Percentiles rank a stretch among this genome's conserved stretches.
Evolutionary conservation across 2,113 vertebrate genomes (phyloP).

Genomic region (Perognathus longimembris): DNA sequence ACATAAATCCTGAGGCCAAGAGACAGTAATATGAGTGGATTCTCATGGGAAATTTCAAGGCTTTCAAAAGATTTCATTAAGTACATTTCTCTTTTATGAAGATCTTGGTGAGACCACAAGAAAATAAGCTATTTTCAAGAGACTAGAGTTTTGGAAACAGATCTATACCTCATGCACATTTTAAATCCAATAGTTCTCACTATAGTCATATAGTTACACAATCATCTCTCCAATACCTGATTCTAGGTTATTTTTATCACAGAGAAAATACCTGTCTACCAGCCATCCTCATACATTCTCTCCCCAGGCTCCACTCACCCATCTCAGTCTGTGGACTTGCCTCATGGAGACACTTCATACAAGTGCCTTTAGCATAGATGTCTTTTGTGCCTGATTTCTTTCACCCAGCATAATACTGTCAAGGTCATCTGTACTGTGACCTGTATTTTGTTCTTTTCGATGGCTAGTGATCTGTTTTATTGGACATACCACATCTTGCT

Average conservation of each 20-base stretch:
- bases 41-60: slow-evolving; percentile 8
- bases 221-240: not conserved
- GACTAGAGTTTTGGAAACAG: not conserved
- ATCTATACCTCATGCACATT: too few species aligned
- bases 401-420: too few species aligned
- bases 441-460: rapidly evolving
- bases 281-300: too few species aligned
- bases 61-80: not conserved
- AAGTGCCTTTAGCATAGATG: rapidly evolving
- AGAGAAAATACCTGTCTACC: rapidly evolving
- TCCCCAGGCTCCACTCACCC: not conserved
- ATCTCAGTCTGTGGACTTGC: not conserved
- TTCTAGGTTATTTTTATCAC: too few species aligned
- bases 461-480: not conserved
- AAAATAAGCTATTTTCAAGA: not conserved
- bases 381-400: too few species aligned
- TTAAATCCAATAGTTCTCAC: not conserved
- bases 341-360: rapidly evolving
- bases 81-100: not conserved
- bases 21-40: rapidly evolving
- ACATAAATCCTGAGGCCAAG: not conserved
- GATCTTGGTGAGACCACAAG: not conserved
- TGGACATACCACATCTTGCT: not conserved
- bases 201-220: rapidly evolving
- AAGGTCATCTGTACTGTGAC: rapidly evolving